Percentiles rank a stretch among this genome's conserved stretches.
phyloP scores from a whole-genome alignment of 2,888 invertebrate species.

The Caenorhabditis uteleia region DNA sequence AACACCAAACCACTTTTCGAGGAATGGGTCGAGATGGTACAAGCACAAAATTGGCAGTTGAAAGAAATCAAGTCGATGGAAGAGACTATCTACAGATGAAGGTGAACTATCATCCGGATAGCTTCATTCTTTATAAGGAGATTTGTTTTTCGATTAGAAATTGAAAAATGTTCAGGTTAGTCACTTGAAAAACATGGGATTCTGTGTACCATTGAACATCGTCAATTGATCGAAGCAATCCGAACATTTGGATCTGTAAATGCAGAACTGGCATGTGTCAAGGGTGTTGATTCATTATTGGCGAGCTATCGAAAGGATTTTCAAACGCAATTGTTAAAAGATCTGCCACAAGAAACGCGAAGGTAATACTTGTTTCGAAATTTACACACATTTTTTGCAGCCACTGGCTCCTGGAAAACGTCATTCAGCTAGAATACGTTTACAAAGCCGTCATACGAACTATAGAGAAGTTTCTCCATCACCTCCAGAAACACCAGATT shows the following conservation, averaged over 20 bases:
- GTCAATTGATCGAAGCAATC: slow-evolving; percentile 77
- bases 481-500: too few species aligned
- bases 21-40: slow-evolving; percentile 79
- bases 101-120: slow-evolving; percentile 94
- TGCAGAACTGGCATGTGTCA: slow-evolving; percentile 81
- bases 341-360: slow-evolving; percentile 81
- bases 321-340: slow-evolving; percentile 84
- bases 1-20: slow-evolving; percentile 97
- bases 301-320: slow-evolving; percentile 94
- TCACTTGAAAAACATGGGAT: slow-evolving; percentile 91
- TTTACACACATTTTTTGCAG: too few species aligned
- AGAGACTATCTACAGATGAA: slow-evolving; percentile 81
- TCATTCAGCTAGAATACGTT: slow-evolving; percentile 94
- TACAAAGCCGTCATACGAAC: too few species aligned
- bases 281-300: slow-evolving; percentile 88
- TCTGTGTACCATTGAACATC: slow-evolving; percentile 93
- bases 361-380: too few species aligned
- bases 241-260: slow-evolving; percentile 91
- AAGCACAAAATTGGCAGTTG: slow-evolving; percentile 37
- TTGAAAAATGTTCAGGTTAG: slow-evolving; percentile 84
- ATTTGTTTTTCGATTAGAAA: slow-evolving; percentile 71
- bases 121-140: slow-evolving; percentile 97
- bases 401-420: too few species aligned
- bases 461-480: too few species aligned
- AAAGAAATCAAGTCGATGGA: slow-evolving; percentile 58